Evolutionary conservation across 2,113 vertebrate species (phyloP), one percentile per base, ranked within the genome.

Genomic region (Mustela lutreola): DNA sequence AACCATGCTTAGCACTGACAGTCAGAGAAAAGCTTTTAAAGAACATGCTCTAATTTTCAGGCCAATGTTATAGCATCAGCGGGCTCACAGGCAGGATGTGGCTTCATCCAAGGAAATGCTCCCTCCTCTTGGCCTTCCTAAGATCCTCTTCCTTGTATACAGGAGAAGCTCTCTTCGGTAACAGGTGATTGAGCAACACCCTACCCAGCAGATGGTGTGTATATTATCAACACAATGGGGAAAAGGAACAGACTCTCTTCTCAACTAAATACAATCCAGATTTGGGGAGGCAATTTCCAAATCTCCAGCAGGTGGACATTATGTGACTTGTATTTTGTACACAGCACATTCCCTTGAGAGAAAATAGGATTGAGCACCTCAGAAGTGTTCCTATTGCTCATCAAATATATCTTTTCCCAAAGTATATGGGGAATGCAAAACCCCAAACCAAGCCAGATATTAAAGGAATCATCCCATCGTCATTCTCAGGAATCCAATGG

Each of bases 11-110:
- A 92, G 31, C 33, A 70, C 45, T 39, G 42, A 95, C 26, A 62
- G 56, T 58, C 56, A 62, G 39, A 97, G 36, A 92, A 93, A 60
- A 58, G 31, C 63, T 96, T 92, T 80, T 65, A 78, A 82, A 88
- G 50, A 91, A 81, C 53, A 50, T 7, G 19, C 33, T 92, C 60
- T 95, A 42, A 71, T 70, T 81, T 87, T 92, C 70, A 92, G n/a
- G 48, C 67, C 80, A 65, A 67, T 36, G 89, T 87, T 65, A 83
- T 0, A 82, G 67, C 56, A 88, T 60, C 58, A 21, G 70, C 16
- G 65, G 50, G 80, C 76, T 88, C 67, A 42, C 0, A 53, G 56
- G 45, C 71, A 82, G 85, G 60, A 42, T 42, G 8, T 15, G 83
- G 94, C 48, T 79, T 91, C 91, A 86, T 71, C 39, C n/a, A 90